Evolutionary conservation across 1,140 invertebrate species (phyloP), one percentile per base, ranked within the genome.

Genomic region (Drosophila sp.): DNA sequence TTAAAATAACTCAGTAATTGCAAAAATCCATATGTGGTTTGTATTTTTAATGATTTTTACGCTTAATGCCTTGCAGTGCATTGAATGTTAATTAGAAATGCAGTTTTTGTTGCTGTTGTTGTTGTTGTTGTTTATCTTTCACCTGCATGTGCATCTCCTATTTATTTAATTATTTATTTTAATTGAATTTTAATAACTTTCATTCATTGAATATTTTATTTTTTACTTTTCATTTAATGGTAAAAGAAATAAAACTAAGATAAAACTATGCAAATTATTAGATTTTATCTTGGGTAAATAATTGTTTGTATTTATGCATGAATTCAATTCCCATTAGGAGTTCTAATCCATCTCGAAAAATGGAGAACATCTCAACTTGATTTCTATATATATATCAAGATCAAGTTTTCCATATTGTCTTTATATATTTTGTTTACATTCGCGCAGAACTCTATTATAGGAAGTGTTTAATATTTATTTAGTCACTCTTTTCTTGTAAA

Each of bases 11-110:
- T 56, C 58, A 30, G 27, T 44, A 61, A 60, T 41, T 56, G 32
- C 60, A 63, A 50, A 50, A 50, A 69, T 68, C 54, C 65, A 38
- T 57, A 69, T 75, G 73, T 38, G 72, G 74, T 76, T 68, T 76
- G 72, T 23, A 55, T 75, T 76, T 76, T 65, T 76, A 76, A 76
- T 76, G 60, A 76, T 76, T 76, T 76, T 70, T 62, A 76, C 58
- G 30, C 64, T 61, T 60, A 54, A 62, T 65, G 56, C 30, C 60
- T 63, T 29, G 35, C 60, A 40, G 62, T 54, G 57, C 41, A 10
- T 35, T 71, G 80, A 86, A 89, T 83, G 68, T 87, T 86, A 86
- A 86, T 86, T 87, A 83, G 83, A 87, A 79, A 69, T 75, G 30
- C 62, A 33, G 2, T 38, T 55, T 60, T 11, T 60, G 50, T 70